Evolutionary conservation across 2,797 vertebrate genomes (phyloP).

Genomic region (Anguilla pacifica): DNA sequence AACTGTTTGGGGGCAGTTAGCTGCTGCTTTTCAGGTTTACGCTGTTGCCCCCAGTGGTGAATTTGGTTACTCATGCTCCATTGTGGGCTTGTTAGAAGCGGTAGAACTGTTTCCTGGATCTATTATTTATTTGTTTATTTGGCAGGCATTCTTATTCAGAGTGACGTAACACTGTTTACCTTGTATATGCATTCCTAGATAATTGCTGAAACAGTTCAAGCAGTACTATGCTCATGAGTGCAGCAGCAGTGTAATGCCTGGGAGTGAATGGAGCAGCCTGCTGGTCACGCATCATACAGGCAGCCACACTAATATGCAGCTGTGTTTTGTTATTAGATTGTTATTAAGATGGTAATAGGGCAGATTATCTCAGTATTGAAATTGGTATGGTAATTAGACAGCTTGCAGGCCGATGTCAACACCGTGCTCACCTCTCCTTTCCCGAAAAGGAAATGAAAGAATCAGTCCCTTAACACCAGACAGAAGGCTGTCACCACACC

Average conservation of each 20-base stretch:
- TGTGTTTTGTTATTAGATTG: background rate
- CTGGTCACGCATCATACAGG: background rate
- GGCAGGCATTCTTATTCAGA: background rate
- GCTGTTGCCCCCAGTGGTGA: background rate
- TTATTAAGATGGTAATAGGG: constrained; percentile 11
- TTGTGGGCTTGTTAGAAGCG: background rate
- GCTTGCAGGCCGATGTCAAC: background rate
- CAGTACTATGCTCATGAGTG: background rate
- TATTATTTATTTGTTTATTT: background rate
- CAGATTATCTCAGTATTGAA: background rate
- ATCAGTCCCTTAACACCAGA: constrained; percentile 7
- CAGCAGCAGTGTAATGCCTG: background rate
- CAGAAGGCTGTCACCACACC: background rate
- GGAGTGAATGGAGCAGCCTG: background rate
- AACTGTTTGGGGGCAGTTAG: background rate
- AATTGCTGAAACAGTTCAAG: background rate
- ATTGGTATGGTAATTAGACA: background rate
- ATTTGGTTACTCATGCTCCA: background rate
- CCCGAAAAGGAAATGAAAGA: constrained; percentile 7
- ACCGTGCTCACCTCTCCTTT: background rate
- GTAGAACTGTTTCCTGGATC: background rate
- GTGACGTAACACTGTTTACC: background rate
- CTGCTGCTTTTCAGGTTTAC: background rate
- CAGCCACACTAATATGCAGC: background rate
- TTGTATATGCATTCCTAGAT: background rate